These are phyloP conservation scores for Hecatera dysodea DNA, from an alignment of 2,888 invertebrate genomes.

Conservation along the genomic window DNA sequence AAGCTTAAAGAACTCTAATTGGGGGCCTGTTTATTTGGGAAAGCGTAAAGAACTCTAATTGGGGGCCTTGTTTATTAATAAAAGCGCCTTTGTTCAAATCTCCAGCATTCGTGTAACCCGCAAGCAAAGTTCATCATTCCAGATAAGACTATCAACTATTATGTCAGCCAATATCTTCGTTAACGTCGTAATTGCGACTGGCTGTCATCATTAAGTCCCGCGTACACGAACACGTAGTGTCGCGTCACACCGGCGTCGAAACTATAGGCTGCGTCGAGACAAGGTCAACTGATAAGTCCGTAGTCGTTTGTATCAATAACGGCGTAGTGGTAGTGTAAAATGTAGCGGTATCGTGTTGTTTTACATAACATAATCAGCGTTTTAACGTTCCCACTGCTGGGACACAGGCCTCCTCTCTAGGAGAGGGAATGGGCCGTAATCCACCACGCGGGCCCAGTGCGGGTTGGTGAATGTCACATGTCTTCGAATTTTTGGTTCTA, in stretches of 20 bases:
- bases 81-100: neutral
- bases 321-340: slow-evolving; percentile 7
- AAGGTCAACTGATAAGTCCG: slow-evolving; percentile 52
- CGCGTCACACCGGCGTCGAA: slow-evolving; percentile 21
- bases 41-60: neutral
- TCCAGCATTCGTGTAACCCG: neutral
- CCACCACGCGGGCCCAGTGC: too few relatives aligned
- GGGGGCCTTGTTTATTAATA: neutral
- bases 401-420: too few relatives aligned
- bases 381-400: too few relatives aligned
- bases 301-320: slow-evolving; percentile 38
- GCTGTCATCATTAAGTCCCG: slow-evolving; percentile 8
- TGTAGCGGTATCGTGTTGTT: neutral
- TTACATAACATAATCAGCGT: too few relatives aligned
- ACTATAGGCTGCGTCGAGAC: slow-evolving; percentile 28
- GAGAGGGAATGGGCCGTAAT: too few relatives aligned
- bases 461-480: too few relatives aligned
- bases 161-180: slow-evolving; percentile 30
- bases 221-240: slow-evolving; percentile 7
- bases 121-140: slow-evolving; percentile 21
- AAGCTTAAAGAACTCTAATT: too few relatives aligned
- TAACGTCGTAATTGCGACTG: slow-evolving; percentile 7
- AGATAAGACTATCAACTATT: slow-evolving; percentile 33
- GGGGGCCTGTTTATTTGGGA: too few relatives aligned
- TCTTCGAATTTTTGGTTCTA: too few relatives aligned